Evolutionary conservation across 2,888 invertebrate genomes (phyloP).

Genomic region (Prosopocoilus inquinatus): DNA sequence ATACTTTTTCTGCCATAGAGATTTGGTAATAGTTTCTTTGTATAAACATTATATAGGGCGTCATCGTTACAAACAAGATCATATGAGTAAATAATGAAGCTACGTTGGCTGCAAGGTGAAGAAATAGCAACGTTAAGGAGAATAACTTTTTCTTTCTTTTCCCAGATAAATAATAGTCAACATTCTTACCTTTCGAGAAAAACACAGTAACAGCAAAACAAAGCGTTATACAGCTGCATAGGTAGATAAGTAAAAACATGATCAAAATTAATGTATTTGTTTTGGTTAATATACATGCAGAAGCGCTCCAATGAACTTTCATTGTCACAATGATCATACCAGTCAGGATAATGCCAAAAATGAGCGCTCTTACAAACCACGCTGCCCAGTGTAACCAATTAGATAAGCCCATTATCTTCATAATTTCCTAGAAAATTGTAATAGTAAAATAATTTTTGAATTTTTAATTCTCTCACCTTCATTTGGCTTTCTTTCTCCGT

Average conservation of each 20-base stretch:
- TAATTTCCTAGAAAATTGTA: slow-evolving; percentile 64
- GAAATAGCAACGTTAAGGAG: neutral
- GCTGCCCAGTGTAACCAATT: slow-evolving; percentile 83
- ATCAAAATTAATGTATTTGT: slow-evolving; percentile 66
- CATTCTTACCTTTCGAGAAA: slow-evolving; percentile 69
- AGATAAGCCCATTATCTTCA: slow-evolving; percentile 87
- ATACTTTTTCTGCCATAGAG: slow-evolving; percentile 58
- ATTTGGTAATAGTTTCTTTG: slow-evolving; percentile 63
- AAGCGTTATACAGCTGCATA: slow-evolving; percentile 69
- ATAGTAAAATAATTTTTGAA: neutral
- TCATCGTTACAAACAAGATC: slow-evolving; percentile 74
- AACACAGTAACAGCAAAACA: slow-evolving; percentile 78
- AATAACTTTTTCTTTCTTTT: too few species aligned
- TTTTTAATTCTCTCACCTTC: slow-evolving; percentile 56
- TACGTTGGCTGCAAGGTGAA: slow-evolving; percentile 63
- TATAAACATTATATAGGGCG: slow-evolving; percentile 59
- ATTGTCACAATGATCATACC: slow-evolving; percentile 56
- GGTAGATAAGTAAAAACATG: slow-evolving; percentile 69
- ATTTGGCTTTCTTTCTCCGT: slow-evolving; percentile 74
- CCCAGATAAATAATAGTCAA: too few species aligned
- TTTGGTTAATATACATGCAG: slow-evolving; percentile 71
- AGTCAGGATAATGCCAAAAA: slow-evolving; percentile 62
- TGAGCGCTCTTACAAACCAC: slow-evolving; percentile 75
- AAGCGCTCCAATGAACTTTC: slow-evolving; percentile 54
- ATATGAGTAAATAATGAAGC: slow-evolving; percentile 72